Base-by-base conservation (phyloP, 2,888 invertebrate species). In the Hypercompe scribonia region DNA sequence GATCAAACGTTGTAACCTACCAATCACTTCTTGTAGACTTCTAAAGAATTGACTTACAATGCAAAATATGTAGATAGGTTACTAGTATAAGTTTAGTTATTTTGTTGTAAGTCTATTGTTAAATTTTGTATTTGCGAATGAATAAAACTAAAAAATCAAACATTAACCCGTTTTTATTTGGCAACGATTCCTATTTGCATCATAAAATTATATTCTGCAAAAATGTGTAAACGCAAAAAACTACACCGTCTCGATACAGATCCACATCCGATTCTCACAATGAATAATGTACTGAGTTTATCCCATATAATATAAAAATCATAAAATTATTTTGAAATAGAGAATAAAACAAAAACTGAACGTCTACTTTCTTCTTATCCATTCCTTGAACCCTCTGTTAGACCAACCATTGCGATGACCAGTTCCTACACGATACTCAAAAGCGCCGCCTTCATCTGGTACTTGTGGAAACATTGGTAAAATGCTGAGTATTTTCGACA, bases 391-490 rank as follows among this genome's bases (percentile, higher is more conserved):
- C 24, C 68, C 68, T 68, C 68, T 68, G 68, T 68, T 68, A 68
- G 68, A 58, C 68, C 54, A 68, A 15, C 54, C 54, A 58, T 36
- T 28, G n/a, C 15, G 36, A 21, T 68, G 68, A 18, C 68, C 34
- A 36, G 11, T 39, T 31, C 21, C 68, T 24, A 68, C 61, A 31
- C 11, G 21, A 15, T 69, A 69, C 31, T 69, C 69, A 28, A 69
- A 69, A 31, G 39, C 69, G 24, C 28, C 11, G 11, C 61, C 39
- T 7, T 28, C 39, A 50, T 69, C 75, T n/a, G 81, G 87, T n/a
- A 89, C 70, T 79, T 87, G 85, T 28, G 92, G 92, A 70, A 92
- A 92, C 86, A 92, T 87, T 7, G 92, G 92, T 58, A 92, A 81
- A 73, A 89, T 86, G 65, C 86, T 85, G 11, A 92, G 76, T 39